A percentile compares a stretch with the other conserved stretches of the same genome.
Evolutionary conservation across 2,113 vertebrate species (phyloP).

Genomic region (Bothrops jararaca): DNA sequence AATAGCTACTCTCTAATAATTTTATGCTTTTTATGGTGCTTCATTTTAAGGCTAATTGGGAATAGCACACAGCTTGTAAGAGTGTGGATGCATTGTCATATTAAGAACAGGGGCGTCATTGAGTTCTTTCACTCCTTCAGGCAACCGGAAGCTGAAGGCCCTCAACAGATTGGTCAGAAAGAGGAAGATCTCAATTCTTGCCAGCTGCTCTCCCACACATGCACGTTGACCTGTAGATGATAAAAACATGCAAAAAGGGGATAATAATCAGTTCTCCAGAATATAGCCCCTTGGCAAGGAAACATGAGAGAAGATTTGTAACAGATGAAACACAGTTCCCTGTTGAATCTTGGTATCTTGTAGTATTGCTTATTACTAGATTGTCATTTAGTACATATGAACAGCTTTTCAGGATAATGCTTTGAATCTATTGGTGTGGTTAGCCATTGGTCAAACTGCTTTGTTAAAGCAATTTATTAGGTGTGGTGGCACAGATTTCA

Average conservation of each 20-base stretch:
- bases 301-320: background rate
- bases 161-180: too few relatives aligned
- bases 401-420: too few relatives aligned
- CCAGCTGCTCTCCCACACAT: background rate
- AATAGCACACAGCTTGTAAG: background rate
- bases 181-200: too few relatives aligned
- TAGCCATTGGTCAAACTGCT: too few relatives aligned
- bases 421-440: too few relatives aligned
- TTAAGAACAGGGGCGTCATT: background rate
- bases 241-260: background rate
- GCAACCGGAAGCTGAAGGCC: too few relatives aligned
- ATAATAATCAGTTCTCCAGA: background rate
- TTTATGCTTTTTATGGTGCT: too few relatives aligned
- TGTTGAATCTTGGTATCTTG: background rate
- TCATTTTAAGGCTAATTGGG: background rate
- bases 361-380: background rate
- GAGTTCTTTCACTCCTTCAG: too few relatives aligned
- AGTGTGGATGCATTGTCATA: fast-evolving
- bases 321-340: too few relatives aligned
- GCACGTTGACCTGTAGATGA: background rate
- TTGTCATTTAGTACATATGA: too few relatives aligned
- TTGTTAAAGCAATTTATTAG: too few relatives aligned
- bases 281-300: background rate
- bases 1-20: too few relatives aligned
- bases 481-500: background rate